phyloP scores from a whole-genome alignment of 2,888 invertebrate genomes.

The Lasioglossum oenotherae region DNA sequence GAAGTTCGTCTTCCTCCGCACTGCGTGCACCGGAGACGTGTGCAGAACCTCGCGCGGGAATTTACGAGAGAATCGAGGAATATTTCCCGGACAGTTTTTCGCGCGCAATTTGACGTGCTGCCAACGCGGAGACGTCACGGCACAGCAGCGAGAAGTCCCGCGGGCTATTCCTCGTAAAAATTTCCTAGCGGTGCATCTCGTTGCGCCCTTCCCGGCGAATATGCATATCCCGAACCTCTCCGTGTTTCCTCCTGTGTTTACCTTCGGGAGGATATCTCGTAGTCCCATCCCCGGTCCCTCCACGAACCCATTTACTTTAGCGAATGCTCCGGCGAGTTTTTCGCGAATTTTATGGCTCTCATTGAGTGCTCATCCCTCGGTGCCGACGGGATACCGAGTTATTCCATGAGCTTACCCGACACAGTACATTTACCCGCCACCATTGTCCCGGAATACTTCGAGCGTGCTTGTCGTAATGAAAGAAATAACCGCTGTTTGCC shows the following conservation, averaged over 20 bases:
- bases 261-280: slow-evolving; percentile 6
- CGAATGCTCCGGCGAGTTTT: slow-evolving; percentile 23
- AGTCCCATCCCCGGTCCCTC: not conserved
- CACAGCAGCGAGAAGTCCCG: slow-evolving; percentile 29
- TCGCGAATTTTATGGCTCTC: slow-evolving; percentile 48
- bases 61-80: not conserved
- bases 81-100: slow-evolving; percentile 60
- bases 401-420: slow-evolving; percentile 8
- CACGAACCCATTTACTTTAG: slow-evolving; percentile 22
- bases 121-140: slow-evolving; percentile 56
- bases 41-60: not conserved
- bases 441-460: slow-evolving; percentile 3
- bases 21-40: not conserved
- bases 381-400: not conserved
- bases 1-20: not conserved
- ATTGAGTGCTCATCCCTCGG: slow-evolving; percentile 15
- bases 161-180: slow-evolving; percentile 50
- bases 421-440: slow-evolving; percentile 16
- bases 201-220: slow-evolving; percentile 39
- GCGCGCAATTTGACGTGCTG: slow-evolving; percentile 65
- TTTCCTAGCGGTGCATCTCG: slow-evolving; percentile 24
- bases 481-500: slow-evolving; percentile 10
- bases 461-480: not conserved
- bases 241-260: slow-evolving; percentile 14
- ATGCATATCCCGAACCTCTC: slow-evolving; percentile 49